phyloP scores from a whole-genome alignment of 1,140 invertebrate genomes.

The Scaptomyza montana region DNA sequence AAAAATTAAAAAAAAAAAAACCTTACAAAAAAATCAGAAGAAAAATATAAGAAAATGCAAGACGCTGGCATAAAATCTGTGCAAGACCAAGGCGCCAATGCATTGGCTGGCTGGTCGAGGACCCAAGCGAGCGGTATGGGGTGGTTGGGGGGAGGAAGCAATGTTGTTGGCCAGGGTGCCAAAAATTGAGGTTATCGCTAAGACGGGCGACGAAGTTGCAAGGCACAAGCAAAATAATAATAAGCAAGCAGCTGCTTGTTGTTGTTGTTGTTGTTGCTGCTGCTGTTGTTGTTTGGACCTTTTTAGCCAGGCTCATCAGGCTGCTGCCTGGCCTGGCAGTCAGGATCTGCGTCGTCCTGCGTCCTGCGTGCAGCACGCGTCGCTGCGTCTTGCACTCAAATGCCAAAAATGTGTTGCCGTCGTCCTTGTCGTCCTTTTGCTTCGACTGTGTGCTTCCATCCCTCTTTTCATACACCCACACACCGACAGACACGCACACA shows the following conservation, averaged over 20 bases:
- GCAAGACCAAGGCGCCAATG: constrained; percentile 46
- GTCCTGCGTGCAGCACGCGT: constrained; percentile 73
- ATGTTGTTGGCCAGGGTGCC: constrained; percentile 78
- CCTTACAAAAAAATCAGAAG: constrained; percentile 1
- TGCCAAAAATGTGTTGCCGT: constrained; percentile 64
- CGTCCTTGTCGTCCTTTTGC: constrained; percentile 28
- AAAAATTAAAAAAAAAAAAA: constrained; percentile 36
- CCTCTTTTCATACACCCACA: constrained; percentile 27
- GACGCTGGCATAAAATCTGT: constrained; percentile 71
- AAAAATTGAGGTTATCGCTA: constrained; percentile 80
- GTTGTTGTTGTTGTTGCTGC: background rate
- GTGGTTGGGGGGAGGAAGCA: background rate
- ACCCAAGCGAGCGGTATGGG: background rate
- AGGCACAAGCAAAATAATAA: constrained; percentile 44
- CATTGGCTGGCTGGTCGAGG: constrained; percentile 21
- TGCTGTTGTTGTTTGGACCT: constrained; percentile 2
- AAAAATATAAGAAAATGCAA: constrained; percentile 55
- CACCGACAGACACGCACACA: constrained; percentile 8
- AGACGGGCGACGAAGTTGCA: constrained; percentile 29
- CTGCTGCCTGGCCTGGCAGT: constrained; percentile 6
- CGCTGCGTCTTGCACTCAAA: constrained; percentile 60
- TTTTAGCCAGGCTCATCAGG: constrained; percentile 70
- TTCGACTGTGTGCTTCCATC: constrained; percentile 20
- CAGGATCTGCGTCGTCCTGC: constrained; percentile 20
- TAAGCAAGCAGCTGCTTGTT: constrained; percentile 35